phyloP scores from a whole-genome alignment of 2,113 vertebrate species.

The Eulemur rufifrons region DNA sequence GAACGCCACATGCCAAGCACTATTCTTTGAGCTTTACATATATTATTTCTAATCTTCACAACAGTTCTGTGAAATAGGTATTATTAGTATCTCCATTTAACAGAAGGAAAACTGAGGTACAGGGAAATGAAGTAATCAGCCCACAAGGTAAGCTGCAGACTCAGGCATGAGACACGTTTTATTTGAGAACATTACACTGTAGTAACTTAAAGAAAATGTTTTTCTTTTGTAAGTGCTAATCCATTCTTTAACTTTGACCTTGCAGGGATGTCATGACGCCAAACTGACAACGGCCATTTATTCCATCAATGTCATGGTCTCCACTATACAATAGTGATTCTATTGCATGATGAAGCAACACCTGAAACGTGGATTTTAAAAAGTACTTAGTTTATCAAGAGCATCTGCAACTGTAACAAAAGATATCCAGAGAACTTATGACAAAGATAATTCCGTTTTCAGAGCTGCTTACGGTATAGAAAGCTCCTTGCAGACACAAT shows the following conservation, averaged over 20 bases:
- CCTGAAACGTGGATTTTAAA: background rate
- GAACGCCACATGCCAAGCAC: background rate
- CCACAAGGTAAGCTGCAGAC: background rate
- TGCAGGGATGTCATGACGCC: background rate
- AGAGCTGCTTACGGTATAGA: background rate
- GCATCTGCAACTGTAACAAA: background rate
- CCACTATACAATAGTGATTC: background rate
- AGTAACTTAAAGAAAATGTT: background rate
- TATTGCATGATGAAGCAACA: background rate
- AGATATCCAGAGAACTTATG: background rate
- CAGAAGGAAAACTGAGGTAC: background rate
- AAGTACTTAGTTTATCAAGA: background rate
- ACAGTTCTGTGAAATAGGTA: background rate
- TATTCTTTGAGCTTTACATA: background rate
- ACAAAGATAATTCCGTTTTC: background rate
- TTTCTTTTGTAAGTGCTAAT: background rate
- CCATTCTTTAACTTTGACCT: background rate
- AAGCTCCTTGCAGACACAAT: background rate
- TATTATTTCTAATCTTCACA: background rate
- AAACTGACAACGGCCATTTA: constrained; percentile 2
- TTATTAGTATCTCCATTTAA: background rate
- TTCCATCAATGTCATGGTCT: background rate
- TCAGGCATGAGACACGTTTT: background rate
- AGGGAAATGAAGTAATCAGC: background rate
- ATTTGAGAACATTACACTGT: background rate